phyloP scores from a whole-genome alignment of 92 coral and sea anemone genomes.

The Heliopora coerulea region DNA sequence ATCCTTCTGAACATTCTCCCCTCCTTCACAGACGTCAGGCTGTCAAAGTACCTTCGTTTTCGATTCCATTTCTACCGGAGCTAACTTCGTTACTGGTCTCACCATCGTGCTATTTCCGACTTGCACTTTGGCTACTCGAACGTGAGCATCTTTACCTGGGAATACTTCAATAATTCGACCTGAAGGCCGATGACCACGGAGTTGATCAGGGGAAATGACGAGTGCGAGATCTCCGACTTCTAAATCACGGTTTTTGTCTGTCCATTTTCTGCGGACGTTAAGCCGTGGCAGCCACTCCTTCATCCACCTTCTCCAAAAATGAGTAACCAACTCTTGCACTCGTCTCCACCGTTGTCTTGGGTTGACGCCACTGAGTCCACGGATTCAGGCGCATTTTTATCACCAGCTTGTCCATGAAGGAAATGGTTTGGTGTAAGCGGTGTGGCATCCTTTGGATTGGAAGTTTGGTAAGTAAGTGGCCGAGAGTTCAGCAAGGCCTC shows the following conservation, averaged over 20 bases:
- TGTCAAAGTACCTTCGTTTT: neutral
- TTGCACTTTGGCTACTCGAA: conserved; percentile 45
- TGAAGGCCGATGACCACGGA: conserved; percentile 41
- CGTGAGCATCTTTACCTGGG: conserved; percentile 52
- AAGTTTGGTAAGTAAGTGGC: too few relatives aligned
- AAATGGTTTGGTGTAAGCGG: too few relatives aligned
- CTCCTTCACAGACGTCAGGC: neutral
- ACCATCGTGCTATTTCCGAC: conserved; percentile 38
- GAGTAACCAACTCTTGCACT: conserved; percentile 8
- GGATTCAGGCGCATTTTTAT: too few relatives aligned
- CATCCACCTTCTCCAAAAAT: conserved; percentile 39
- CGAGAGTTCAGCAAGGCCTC: too few relatives aligned
- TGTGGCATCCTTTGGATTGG: too few relatives aligned
- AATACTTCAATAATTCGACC: conserved; percentile 14
- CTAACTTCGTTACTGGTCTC: conserved; percentile 44
- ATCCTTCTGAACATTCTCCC: conserved; percentile 20
- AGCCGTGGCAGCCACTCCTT: conserved; percentile 40
- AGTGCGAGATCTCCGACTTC: conserved; percentile 34
- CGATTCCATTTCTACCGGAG: neutral
- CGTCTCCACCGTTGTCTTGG: conserved; percentile 27
- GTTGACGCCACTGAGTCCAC: too few relatives aligned
- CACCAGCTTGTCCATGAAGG: too few relatives aligned
- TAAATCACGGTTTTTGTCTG: conserved; percentile 12
- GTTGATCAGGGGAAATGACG: conserved; percentile 33
- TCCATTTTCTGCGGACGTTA: conserved; percentile 21